phyloP scores from a whole-genome alignment of 2,888 invertebrate species.

The Piscicola geometra region DNA sequence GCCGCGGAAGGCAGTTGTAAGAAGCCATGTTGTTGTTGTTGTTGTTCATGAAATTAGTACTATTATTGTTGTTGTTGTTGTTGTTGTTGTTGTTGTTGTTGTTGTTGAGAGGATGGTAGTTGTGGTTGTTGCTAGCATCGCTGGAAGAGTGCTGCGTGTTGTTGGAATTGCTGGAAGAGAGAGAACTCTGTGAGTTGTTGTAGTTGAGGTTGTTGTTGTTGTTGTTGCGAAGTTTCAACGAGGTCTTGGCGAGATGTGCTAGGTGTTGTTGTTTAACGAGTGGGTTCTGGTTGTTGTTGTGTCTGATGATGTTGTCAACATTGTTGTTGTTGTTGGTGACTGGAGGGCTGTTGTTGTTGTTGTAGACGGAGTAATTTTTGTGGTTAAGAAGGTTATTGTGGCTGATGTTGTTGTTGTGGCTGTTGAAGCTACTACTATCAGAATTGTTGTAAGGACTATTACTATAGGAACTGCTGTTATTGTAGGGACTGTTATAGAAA shows the following conservation, averaged over 20 bases:
- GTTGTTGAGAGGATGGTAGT: constrained; percentile 5
- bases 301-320: not conserved
- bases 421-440: not conserved
- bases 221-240: not conserved
- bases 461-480: not conserved
- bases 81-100: not conserved
- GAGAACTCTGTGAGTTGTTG: not conserved
- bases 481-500: not conserved
- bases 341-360: not conserved
- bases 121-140: not conserved
- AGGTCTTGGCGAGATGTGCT: not conserved
- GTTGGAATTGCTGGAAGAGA: not conserved
- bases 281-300: constrained; percentile 16
- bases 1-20: not conserved
- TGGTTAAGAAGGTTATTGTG: too few relatives aligned
- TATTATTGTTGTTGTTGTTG: not conserved
- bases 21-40: not conserved
- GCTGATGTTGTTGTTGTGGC: not conserved
- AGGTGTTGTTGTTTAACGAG: not conserved
- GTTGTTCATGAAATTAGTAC: not conserved
- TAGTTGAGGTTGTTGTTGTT: constrained; percentile 11
- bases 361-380: too few relatives aligned
- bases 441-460: not conserved
- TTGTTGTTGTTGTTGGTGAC: not conserved
- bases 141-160: not conserved